Base-by-base conservation (phyloP, 2,797 vertebrate genomes). In the Platyrinchus mystaceus region DNA sequence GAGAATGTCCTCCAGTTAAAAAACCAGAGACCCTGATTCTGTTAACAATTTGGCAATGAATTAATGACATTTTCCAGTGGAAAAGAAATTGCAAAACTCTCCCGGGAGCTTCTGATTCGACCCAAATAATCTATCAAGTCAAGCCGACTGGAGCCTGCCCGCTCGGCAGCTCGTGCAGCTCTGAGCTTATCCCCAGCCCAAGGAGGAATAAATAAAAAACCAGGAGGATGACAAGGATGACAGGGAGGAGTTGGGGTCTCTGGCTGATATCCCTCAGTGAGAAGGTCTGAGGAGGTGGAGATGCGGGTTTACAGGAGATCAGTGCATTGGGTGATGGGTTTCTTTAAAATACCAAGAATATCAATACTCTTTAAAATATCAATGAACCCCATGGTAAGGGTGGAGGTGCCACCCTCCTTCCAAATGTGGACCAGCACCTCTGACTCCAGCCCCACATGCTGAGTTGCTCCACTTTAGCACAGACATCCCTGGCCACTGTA, bases 31-130 rank as follows among this genome's bases (percentile, higher is more conserved):
- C 76, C 44, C 59, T 76, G 80, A 88, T 93, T 73, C 85, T 50
- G 37, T 66, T 88, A 90, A 75, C 69, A 66, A 76, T 93, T 70
- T 70, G 83, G 74, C 88, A 90, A 95, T 9, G 67, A 93, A 93
- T 92, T 93, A 86, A 93, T 39, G 83, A 43, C 63, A 39, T 94
- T 92, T 96, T 92, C 87, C 89, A 88, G 73, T 34, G 67, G 83
- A 81, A 93, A 95, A 92, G 91, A 91, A 90, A 88, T 73, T 56
- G 85, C 81, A 63, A 81, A 93, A 91, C 55, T 91, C 93, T 95
- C 91, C 79, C 0, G 15, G 89, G 89, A 95, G 94, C 91, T 88
- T 91, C 84, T 8, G 50, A 63, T 77, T n/a, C 2, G 20, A 89
- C 87, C 69, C 84, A 90, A 94, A 75, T 81, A 58, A 87, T 87